These are phyloP conservation scores for Lagothrix lagotricha DNA, from an alignment of 2,797 vertebrate genomes.

Conservation along the genomic window DNA sequence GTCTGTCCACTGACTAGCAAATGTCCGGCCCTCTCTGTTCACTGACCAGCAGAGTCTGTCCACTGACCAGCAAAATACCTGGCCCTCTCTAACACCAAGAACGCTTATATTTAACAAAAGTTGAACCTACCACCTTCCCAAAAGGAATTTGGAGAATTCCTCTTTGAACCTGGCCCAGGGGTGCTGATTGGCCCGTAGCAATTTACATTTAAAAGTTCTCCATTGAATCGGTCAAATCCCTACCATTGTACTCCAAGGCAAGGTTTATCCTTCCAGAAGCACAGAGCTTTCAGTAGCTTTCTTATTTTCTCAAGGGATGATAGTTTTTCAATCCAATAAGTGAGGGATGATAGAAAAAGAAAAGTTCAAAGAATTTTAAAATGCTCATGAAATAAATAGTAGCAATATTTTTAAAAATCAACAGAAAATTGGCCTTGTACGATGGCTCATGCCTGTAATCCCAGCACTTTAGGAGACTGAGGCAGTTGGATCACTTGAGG, in stretches of 20 bases:
- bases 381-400: not conserved
- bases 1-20: not conserved
- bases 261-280: not conserved
- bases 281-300: not conserved
- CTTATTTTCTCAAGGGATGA: not conserved
- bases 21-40: not conserved
- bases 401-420: not conserved
- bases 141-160: not conserved
- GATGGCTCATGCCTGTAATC: too few species aligned
- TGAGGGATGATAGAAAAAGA: not conserved
- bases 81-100: not conserved
- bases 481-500: too few species aligned
- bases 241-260: not conserved
- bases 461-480: too few species aligned
- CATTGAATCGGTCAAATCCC: not conserved
- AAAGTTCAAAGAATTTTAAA: not conserved
- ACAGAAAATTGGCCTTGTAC: too few species aligned
- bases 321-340: not conserved
- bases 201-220: not conserved
- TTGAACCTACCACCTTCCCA: not conserved
- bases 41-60: not conserved
- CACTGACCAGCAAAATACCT: not conserved
- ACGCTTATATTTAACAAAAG: not conserved
- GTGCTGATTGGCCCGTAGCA: not conserved
- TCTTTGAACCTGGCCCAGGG: not conserved